A percentile compares a stretch with the other conserved stretches of the same genome.
Conservation (phyloP, 2,113 vertebrate species). For the Boleophthalmus pectinirostris region DNA sequence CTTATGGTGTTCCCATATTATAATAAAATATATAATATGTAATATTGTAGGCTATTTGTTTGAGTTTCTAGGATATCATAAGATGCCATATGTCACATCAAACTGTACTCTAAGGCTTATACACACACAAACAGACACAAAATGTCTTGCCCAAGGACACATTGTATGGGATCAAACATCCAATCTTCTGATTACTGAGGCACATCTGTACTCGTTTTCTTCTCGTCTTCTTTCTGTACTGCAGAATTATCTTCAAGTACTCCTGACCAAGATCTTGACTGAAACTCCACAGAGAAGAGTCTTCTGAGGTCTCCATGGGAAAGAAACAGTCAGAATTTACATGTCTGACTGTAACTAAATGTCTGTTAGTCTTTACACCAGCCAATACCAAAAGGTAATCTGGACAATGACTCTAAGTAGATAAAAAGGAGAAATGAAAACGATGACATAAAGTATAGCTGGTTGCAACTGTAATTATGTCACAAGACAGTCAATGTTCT, state of each 20-base stretch:
- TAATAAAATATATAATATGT: too few species aligned
- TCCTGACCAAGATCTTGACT: background rate
- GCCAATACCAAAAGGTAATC: background rate
- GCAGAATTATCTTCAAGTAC: background rate
- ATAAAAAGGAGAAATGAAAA: constrained; percentile 1
- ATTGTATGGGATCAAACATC: too few species aligned
- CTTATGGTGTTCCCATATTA: too few species aligned
- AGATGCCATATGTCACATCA: background rate
- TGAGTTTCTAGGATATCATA: too few species aligned
- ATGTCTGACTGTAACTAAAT: too few species aligned
- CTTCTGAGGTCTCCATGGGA: background rate
- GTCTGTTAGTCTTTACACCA: background rate
- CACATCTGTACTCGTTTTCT: background rate
- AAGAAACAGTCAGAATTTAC: background rate
- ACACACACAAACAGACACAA: background rate
- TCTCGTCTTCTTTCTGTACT: background rate
- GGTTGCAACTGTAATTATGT: background rate
- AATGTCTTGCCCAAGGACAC: background rate
- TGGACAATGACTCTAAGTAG: background rate
- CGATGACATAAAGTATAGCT: background rate
- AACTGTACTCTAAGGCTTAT: background rate
- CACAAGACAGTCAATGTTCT: constrained; percentile 26
- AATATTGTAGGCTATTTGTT: too few species aligned
- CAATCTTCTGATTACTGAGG: background rate
- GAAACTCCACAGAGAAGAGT: background rate